These are phyloP conservation scores for Stichopus chloronotus DNA, from an alignment of 35 echinoderm and acorn worm species.

Conservation along the genomic window DNA sequence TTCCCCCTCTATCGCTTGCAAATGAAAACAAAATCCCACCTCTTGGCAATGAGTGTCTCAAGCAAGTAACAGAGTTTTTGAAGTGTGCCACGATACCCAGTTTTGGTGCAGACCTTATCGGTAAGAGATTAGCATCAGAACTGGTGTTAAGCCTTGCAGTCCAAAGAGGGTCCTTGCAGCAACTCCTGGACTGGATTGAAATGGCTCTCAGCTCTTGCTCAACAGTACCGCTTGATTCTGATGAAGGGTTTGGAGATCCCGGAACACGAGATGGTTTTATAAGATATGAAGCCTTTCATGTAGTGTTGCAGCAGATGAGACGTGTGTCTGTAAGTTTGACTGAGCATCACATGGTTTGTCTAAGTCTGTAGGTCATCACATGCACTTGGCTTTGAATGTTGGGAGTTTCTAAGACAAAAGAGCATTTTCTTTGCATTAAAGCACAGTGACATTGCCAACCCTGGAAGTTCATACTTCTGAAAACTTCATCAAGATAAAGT, in stretches of 20 bases:
- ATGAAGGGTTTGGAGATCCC: conserved; percentile 48
- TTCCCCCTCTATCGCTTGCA: conserved; percentile 96
- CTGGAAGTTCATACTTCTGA: too few relatives aligned
- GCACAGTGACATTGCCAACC: too few relatives aligned
- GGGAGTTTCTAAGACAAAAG: too few relatives aligned
- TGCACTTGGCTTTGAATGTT: too few relatives aligned
- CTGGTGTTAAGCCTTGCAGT: conserved; percentile 90
- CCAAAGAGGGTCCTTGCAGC: conserved; percentile 93
- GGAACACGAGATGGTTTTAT: conserved; percentile 65
- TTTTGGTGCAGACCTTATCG: conserved; percentile 84
- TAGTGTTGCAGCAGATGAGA: conserved; percentile 89
- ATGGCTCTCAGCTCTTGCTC: conserved; percentile 90
- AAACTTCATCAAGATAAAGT: too few relatives aligned
- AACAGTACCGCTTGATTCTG: conserved; percentile 29
- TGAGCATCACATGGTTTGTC: background rate
- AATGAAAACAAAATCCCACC: conserved; percentile 98
- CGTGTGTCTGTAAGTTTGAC: conserved; percentile 85
- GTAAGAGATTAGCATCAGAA: conserved; percentile 87
- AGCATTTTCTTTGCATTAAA: too few relatives aligned
- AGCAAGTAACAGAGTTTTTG: conserved; percentile 89
- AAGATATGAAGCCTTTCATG: conserved; percentile 80
- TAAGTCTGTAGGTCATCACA: too few relatives aligned
- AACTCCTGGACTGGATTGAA: conserved; percentile 96
- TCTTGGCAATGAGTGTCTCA: conserved; percentile 90
- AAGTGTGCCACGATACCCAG: conserved; percentile 91